A percentile compares a stretch with the other conserved stretches of the same genome.
Evolutionary conservation across 2,888 invertebrate species (phyloP).

Genomic region (Synergus laeviventris): DNA sequence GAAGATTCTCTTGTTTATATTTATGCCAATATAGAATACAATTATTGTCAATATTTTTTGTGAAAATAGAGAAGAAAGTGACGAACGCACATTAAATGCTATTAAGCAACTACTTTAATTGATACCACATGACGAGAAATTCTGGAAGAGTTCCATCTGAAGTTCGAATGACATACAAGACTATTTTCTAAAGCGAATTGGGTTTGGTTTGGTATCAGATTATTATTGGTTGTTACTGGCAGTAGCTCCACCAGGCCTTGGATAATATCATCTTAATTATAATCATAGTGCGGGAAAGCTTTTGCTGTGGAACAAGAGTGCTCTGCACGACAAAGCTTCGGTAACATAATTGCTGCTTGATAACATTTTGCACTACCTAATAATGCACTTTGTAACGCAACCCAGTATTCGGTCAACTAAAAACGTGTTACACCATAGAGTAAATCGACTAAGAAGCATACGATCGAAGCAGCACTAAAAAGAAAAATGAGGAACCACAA

Average conservation of each 20-base stretch:
- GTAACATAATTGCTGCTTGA: slow-evolving; percentile 39
- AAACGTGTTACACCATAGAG: not conserved
- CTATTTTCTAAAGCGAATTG: no score
- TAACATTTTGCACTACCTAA: slow-evolving; percentile 36
- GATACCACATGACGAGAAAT: no score
- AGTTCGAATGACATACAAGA: no score
- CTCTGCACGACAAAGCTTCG: slow-evolving; percentile 34
- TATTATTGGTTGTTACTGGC: slow-evolving; percentile 11
- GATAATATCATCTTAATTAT: slow-evolving; percentile 40
- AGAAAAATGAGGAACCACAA: not conserved
- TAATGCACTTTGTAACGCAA: slow-evolving; percentile 39
- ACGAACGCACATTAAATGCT: no score
- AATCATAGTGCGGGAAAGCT: slow-evolving; percentile 28
- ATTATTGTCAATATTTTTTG: no score
- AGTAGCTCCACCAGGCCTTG: not conserved
- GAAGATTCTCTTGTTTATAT: no score
- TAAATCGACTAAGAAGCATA: not conserved
- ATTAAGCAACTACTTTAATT: no score
- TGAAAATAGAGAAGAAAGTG: no score
- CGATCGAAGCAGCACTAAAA: not conserved
- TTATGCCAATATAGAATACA: no score
- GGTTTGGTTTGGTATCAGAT: not conserved
- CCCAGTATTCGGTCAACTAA: slow-evolving; percentile 18
- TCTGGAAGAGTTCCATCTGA: no score
- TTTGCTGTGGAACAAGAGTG: slow-evolving; percentile 28